Conservation (phyloP, 2,888 invertebrate species). For the Cataglyphis rosenhaueri region DNA sequence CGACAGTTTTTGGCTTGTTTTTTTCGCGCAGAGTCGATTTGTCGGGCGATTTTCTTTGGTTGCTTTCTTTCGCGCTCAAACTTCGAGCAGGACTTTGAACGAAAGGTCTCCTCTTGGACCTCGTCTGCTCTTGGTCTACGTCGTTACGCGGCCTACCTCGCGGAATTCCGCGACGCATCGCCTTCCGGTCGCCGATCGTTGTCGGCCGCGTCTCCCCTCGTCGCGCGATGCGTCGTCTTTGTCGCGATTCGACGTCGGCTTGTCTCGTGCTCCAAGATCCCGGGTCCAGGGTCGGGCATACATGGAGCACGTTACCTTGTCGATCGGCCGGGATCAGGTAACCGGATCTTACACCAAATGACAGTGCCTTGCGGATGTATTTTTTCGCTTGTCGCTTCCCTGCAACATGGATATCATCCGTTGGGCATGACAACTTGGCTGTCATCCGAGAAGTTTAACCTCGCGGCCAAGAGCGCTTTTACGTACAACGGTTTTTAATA, state of each 20-base stretch:
- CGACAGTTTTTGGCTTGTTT: not conserved
- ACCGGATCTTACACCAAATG: constrained; percentile 77
- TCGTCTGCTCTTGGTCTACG: constrained; percentile 3
- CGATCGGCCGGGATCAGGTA: constrained; percentile 77
- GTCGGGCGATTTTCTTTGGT: not conserved
- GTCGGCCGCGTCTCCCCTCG: constrained; percentile 40
- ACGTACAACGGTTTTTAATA: not conserved
- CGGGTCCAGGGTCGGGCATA: constrained; percentile 66
- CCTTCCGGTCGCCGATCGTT: constrained; percentile 17
- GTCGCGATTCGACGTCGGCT: constrained; percentile 51
- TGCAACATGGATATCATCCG: constrained; percentile 43
- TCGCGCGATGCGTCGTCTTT: constrained; percentile 57
- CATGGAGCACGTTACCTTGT: constrained; percentile 74
- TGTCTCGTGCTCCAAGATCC: constrained; percentile 24
- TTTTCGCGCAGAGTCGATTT: not conserved
- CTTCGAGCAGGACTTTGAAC: not conserved
- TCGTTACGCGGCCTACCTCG: constrained; percentile 22
- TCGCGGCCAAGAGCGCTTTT: constrained; percentile 9
- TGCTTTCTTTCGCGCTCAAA: not conserved
- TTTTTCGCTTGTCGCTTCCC: constrained; percentile 77
- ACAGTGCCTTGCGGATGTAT: constrained; percentile 77
- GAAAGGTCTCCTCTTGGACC: constrained; percentile 14
- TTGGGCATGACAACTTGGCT: not conserved
- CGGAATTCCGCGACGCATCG: constrained; percentile 46
- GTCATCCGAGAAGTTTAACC: constrained; percentile 21